These are phyloP conservation scores for Dreissena polymorpha DNA, from an alignment of 1,140 invertebrate genomes.

Conservation along the genomic window DNA sequence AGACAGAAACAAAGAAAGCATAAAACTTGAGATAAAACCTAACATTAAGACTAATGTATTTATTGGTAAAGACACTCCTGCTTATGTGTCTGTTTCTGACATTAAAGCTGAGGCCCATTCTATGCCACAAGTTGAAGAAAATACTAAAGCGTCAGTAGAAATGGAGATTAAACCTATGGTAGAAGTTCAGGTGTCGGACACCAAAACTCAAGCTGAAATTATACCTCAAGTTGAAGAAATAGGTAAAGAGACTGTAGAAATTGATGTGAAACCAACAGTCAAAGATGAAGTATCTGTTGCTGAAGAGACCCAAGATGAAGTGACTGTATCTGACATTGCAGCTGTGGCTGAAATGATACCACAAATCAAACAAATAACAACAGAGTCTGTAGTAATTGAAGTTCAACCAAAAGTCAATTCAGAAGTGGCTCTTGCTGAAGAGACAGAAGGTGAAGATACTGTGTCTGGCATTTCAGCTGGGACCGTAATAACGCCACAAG, in stretches of 20 bases:
- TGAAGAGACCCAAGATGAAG: slow-evolving; percentile 1
- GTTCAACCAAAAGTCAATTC: slow-evolving; percentile 16
- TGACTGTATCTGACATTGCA: slow-evolving; percentile 13
- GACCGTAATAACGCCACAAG: neutral
- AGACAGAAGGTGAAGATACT: neutral
- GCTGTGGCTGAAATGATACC: slow-evolving; percentile 22
- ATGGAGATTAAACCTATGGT: slow-evolving; percentile 53
- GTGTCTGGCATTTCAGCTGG: slow-evolving; percentile 5
- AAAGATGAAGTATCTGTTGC: slow-evolving; percentile 37
- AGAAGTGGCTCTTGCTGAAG: neutral
- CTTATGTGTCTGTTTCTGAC: neutral
- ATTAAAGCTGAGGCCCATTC: slow-evolving; percentile 13
- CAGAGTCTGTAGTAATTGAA: slow-evolving; percentile 43
- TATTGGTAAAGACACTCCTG: neutral
- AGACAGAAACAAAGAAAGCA: neutral
- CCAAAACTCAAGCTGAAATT: slow-evolving; percentile 11
- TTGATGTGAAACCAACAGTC: slow-evolving; percentile 31
- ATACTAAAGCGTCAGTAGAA: slow-evolving; percentile 25
- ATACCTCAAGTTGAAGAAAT: slow-evolving; percentile 27
- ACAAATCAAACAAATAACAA: slow-evolving; percentile 46
- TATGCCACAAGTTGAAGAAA: slow-evolving; percentile 9
- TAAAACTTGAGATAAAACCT: neutral
- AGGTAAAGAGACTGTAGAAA: slow-evolving; percentile 16
- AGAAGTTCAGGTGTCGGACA: slow-evolving; percentile 14
- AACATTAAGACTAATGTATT: neutral